Conservation (phyloP, 2,113 vertebrate genomes). For the Cnemophilus loriae region DNA sequence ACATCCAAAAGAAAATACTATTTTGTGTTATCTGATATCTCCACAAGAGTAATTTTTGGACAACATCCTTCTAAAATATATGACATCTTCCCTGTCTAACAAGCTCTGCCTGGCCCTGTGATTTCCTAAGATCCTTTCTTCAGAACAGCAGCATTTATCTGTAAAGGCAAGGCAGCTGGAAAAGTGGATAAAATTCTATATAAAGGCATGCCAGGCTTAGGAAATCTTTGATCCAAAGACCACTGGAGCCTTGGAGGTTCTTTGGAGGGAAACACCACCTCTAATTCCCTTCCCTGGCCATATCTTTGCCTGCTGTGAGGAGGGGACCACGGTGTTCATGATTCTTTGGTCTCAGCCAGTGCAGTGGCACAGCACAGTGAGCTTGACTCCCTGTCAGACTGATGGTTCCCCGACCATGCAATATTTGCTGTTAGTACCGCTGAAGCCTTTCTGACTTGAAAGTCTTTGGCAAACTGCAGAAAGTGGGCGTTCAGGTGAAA, state of each 20-base stretch:
- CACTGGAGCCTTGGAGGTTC: not conserved
- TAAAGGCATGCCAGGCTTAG: not conserved
- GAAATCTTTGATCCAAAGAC: not conserved
- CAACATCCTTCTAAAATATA: not conserved
- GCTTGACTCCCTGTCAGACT: not conserved
- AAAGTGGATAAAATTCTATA: not conserved
- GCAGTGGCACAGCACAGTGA: not conserved
- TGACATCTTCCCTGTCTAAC: not conserved
- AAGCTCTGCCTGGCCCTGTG: not conserved
- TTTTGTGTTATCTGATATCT: not conserved
- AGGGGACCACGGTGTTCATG: accelerated
- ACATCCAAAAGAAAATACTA: not conserved
- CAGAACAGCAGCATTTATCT: not conserved
- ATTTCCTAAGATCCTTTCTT: not conserved
- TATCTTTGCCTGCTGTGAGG: not conserved
- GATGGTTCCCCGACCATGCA: not conserved
- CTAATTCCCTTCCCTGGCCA: not conserved
- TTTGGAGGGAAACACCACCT: not conserved
- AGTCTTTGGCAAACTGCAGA: not conserved
- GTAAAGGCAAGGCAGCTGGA: not conserved
- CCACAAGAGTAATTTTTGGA: not conserved
- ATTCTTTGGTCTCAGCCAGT: not conserved
- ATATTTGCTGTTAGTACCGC: not conserved
- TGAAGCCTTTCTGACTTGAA: not conserved
- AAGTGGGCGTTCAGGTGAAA: not conserved